Percentiles rank a stretch among this genome's conserved stretches.
These are phyloP conservation scores for Platerodrilus igneus DNA, from an alignment of 2,888 invertebrate genomes.

Conservation along the genomic window DNA sequence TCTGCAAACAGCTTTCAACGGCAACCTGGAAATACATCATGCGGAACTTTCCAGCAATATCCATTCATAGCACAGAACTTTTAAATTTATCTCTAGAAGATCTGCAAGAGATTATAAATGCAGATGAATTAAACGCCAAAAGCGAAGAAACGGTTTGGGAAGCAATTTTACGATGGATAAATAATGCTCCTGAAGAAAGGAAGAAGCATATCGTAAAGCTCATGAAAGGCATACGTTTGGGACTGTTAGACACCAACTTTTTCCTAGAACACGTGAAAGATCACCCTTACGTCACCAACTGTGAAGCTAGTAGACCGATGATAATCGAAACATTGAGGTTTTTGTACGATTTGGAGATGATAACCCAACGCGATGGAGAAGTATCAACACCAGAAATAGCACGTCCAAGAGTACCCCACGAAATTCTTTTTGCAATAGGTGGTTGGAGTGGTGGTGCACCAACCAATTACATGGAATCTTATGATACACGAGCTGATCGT, in stretches of 20 bases:
- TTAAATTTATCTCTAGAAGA: conserved; percentile 68
- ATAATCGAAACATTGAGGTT: conserved; percentile 89
- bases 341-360: conserved; percentile 88
- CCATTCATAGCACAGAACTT: conserved; percentile 69
- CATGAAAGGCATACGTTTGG: conserved; percentile 76
- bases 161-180: conserved; percentile 81
- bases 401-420: conserved; percentile 78
- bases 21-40: conserved; percentile 56
- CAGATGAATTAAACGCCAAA: conserved; percentile 81
- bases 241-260: conserved; percentile 77
- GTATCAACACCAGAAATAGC: conserved; percentile 81
- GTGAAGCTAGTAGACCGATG: conserved; percentile 79
- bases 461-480: conserved; percentile 77
- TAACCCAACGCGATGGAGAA: conserved; percentile 73
- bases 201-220: conserved; percentile 71
- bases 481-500: conserved; percentile 83
- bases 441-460: conserved; percentile 76
- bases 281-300: conserved; percentile 78
- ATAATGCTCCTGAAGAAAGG: conserved; percentile 67
- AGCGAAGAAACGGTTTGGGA: conserved; percentile 88
- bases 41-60: conserved; percentile 71
- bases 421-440: conserved; percentile 80
- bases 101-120: conserved; percentile 69
- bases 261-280: conserved; percentile 88
- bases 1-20: conserved; percentile 66